Conservation (phyloP, 2,888 invertebrate species). For the Drosophila niveifrons region DNA sequence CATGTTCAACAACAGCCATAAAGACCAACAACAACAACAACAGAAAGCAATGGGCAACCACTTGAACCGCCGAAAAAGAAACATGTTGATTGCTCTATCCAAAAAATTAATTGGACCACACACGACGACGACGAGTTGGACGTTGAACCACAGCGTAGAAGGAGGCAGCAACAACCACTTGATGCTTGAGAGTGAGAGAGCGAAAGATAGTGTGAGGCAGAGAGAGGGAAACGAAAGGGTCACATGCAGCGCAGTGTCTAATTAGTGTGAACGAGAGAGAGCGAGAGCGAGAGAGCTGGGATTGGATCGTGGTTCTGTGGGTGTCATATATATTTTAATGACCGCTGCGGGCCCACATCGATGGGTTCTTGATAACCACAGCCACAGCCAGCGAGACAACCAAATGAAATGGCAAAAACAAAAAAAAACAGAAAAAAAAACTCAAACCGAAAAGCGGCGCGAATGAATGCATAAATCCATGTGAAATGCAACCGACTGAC, state of each 20-base stretch:
- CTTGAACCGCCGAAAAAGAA: constrained; percentile 57
- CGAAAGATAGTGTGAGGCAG: background rate
- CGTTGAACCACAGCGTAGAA: constrained; percentile 9
- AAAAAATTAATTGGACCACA: constrained; percentile 78
- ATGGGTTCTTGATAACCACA: constrained; percentile 60
- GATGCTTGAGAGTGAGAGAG: constrained; percentile 7
- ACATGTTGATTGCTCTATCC: constrained; percentile 81
- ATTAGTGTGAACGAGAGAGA: constrained; percentile 5
- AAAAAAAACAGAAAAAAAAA: constrained; percentile 20
- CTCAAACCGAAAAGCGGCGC: constrained; percentile 60
- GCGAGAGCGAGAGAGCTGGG: background rate
- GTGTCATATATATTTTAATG: constrained; percentile 80
- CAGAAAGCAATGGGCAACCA: constrained; percentile 37
- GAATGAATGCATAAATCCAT: constrained; percentile 81
- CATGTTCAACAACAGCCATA: constrained; percentile 72
- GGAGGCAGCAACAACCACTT: constrained; percentile 41
- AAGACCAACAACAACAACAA: constrained; percentile 51
- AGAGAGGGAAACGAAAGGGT: constrained; percentile 10
- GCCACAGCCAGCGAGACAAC: constrained; percentile 19
- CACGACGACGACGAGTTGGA: constrained; percentile 62
- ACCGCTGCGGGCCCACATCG: constrained; percentile 32
- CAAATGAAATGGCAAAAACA: constrained; percentile 70
- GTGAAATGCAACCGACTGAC: constrained; percentile 66
- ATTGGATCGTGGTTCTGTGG: constrained; percentile 62
- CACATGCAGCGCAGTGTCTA: constrained; percentile 1